These are phyloP conservation scores for Drosophila pseudoananassae DNA, from an alignment of 1,140 invertebrate genomes.

Conservation along the genomic window DNA sequence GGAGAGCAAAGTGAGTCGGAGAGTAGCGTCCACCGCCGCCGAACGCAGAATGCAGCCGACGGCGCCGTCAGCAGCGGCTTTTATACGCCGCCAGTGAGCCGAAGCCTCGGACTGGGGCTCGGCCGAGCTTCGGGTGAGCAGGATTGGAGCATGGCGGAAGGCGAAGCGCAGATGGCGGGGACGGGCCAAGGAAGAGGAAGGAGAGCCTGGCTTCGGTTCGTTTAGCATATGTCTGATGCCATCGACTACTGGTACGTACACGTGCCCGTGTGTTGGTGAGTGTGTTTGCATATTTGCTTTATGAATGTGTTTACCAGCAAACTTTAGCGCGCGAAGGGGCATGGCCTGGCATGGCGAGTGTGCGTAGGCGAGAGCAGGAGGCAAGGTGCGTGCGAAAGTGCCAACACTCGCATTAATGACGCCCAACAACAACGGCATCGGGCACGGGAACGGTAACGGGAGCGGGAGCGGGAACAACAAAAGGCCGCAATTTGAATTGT, in stretches of 20 bases:
- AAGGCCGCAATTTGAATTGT: slow-evolving; percentile 70
- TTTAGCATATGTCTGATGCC: slow-evolving; percentile 74
- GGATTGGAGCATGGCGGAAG: background rate
- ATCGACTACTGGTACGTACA: slow-evolving; percentile 35
- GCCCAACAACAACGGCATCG: slow-evolving; percentile 48
- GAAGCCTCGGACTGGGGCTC: slow-evolving; percentile 3
- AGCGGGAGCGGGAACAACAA: slow-evolving; percentile 41
- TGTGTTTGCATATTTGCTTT: slow-evolving; percentile 76
- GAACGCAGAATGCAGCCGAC: slow-evolving; percentile 70
- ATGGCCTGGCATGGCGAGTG: background rate
- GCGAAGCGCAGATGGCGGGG: background rate
- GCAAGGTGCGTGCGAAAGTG: slow-evolving; percentile 68
- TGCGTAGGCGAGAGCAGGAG: slow-evolving; percentile 1
- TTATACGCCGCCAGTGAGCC: slow-evolving; percentile 46
- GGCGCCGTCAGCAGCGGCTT: slow-evolving; percentile 43
- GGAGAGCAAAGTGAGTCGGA: background rate
- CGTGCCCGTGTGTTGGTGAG: slow-evolving; percentile 17
- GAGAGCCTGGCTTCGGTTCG: slow-evolving; percentile 43
- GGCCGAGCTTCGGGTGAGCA: slow-evolving; percentile 12
- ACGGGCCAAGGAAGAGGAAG: background rate
- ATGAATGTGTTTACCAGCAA: slow-evolving; percentile 81
- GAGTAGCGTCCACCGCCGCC: slow-evolving; percentile 63
- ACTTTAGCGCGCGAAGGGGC: slow-evolving; percentile 53
- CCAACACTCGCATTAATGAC: slow-evolving; percentile 81
- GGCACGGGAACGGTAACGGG: slow-evolving; percentile 28